Evolutionary conservation across 2,888 invertebrate species (phyloP), one percentile per base, ranked within the genome.

Genomic region (Temnothorax ravouxi): DNA sequence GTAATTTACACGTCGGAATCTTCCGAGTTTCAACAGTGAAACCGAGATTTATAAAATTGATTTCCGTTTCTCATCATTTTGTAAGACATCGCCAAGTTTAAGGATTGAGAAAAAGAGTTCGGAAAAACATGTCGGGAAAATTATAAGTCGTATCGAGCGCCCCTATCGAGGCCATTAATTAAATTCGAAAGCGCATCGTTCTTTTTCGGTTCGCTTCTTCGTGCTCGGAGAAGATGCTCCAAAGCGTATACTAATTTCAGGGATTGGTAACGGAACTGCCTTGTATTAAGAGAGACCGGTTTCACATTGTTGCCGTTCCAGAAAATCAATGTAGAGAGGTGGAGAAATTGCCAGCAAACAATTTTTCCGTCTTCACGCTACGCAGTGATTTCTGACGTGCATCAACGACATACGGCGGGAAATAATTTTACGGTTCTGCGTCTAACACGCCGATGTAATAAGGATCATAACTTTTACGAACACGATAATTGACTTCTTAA

Each of bases 321-420:
- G 79, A 80, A 80, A 80, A 80, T 80, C 79, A 80, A 80, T 80
- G 72, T 72, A 34, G 77, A 72, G 54, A 72, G 38, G 54, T 59
- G 59, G 72, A 80, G 79, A 80, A 80, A 80, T 38, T 47, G 44
- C 59, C 38, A 47, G 79, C 72, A 80, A 80, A 80, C 72, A 80
- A 80, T 80, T 80, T 80, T 80, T 80, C 79, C 59, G 72, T 47
- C 59, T 72, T 72, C 79, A 72, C 34, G 79, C 79, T 59, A 47
- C 74, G 59, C 77, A 41, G 47, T 72, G 79, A 59, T 80, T 72
- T 59, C 79, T 80, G 59, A 80, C 47, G 72, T 80, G 59, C 79
- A 72, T 80, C 79, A 72, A 80, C 79, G 79, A 80, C 79, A 67
- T 67, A 72, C 59, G 79, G 79, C 74, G 72, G 79, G 79, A 72